phyloP scores from a whole-genome alignment of 1,140 invertebrate species.

The Drosophila arizonae region DNA sequence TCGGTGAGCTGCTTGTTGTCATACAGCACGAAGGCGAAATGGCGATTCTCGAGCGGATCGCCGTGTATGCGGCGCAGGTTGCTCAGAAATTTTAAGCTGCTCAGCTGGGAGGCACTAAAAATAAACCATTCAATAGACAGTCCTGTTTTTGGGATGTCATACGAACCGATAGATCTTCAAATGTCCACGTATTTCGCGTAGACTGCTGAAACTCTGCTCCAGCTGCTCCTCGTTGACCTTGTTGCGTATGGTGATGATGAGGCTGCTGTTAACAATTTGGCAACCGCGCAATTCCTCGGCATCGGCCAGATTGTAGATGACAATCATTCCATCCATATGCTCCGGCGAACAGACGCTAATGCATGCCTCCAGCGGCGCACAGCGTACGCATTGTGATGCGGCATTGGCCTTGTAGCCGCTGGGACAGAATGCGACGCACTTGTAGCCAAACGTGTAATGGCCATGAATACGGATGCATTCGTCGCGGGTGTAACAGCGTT shows the following conservation, averaged over 20 bases:
- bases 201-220: slow-evolving; percentile 32
- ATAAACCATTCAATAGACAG: neutral
- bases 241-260: slow-evolving; percentile 61
- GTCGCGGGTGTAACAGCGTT: slow-evolving; percentile 57
- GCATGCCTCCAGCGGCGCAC: slow-evolving; percentile 44
- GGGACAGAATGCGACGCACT: slow-evolving; percentile 68
- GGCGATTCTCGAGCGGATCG: slow-evolving; percentile 53
- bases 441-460: slow-evolving; percentile 30
- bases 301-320: slow-evolving; percentile 62
- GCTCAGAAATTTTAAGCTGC: slow-evolving; percentile 55
- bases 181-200: slow-evolving; percentile 69
- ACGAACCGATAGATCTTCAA: slow-evolving; percentile 72
- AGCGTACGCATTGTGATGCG: slow-evolving; percentile 42
- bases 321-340: slow-evolving; percentile 10
- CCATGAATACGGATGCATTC: slow-evolving; percentile 46
- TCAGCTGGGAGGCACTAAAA: slow-evolving; percentile 56
- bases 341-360: slow-evolving; percentile 61
- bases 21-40: slow-evolving; percentile 64
- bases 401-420: slow-evolving; percentile 55
- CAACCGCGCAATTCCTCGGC: slow-evolving; percentile 66
- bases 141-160: neutral
- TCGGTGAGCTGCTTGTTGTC: slow-evolving; percentile 63
- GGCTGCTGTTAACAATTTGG: slow-evolving; percentile 63
- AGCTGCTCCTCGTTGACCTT: slow-evolving; percentile 60
- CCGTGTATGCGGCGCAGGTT: slow-evolving; percentile 55